Percentiles rank a stretch among this genome's conserved stretches.
Evolutionary conservation across 2,797 vertebrate species (phyloP).

Genomic region (Anas capensis): DNA sequence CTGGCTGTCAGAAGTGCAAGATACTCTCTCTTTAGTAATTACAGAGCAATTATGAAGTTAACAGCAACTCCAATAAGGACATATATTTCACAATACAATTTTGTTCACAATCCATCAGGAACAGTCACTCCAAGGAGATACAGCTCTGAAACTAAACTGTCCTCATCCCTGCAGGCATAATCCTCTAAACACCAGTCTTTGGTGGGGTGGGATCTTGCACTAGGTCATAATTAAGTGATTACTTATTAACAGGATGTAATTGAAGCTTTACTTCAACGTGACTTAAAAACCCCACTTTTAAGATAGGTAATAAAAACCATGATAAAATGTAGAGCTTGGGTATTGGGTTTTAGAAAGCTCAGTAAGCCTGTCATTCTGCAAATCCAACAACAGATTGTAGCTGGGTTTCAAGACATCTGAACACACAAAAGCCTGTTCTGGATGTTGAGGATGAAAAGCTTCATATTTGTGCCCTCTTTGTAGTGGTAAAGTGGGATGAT

Average conservation of each 20-base stretch:
- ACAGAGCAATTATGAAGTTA: conserved; percentile 71
- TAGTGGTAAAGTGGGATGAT: not conserved
- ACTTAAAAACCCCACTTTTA: not conserved
- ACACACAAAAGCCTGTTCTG: not conserved
- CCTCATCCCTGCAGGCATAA: conserved; percentile 49
- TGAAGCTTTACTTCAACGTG: conserved; percentile 39
- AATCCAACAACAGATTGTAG: conserved; percentile 23
- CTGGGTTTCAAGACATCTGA: not conserved
- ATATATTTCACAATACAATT: conserved; percentile 61
- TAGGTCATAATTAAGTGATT: conserved; percentile 55
- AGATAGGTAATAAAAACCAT: conserved; percentile 14
- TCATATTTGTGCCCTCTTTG: not conserved
- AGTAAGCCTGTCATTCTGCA: conserved; percentile 1
- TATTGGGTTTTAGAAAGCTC: not conserved
- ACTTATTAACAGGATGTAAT: conserved; percentile 59
- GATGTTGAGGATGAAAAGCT: not conserved
- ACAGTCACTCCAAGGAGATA: conserved; percentile 44
- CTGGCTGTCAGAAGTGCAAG: conserved; percentile 68
- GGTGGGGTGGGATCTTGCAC: conserved; percentile 23
- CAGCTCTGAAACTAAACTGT: conserved; percentile 48
- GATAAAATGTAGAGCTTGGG: not conserved
- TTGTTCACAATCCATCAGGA: conserved; percentile 46
- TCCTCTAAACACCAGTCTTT: conserved; percentile 40
- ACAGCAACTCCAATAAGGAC: conserved; percentile 61
- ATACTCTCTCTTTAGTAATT: conserved; percentile 73